These are phyloP conservation scores for Microchirus variegatus DNA, from an alignment of 2,797 vertebrate genomes.

Conservation along the genomic window DNA sequence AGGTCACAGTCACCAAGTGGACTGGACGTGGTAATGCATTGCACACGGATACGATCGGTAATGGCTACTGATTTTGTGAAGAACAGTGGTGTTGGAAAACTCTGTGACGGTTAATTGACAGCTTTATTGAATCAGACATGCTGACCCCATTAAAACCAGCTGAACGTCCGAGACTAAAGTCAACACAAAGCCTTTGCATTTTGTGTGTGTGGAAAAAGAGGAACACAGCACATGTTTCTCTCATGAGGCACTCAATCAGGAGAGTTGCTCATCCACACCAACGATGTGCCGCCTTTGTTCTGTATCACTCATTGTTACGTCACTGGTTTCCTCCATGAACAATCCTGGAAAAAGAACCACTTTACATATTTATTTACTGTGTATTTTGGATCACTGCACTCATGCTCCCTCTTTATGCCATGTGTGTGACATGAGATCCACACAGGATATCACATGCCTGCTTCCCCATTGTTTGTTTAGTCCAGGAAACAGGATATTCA, in stretches of 20 bases:
- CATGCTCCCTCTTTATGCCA: constrained; percentile 5
- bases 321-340: constrained; percentile 23
- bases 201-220: constrained; percentile 25
- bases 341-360: constrained; percentile 1
- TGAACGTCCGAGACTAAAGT: constrained; percentile 74
- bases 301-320: constrained; percentile 23
- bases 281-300: constrained; percentile 43
- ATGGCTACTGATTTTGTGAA: constrained; percentile 43
- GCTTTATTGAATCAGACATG: constrained; percentile 78
- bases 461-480: constrained; percentile 77
- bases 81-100: constrained; percentile 58
- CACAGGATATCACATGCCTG: constrained; percentile 75
- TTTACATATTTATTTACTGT: not conserved
- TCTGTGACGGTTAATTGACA: constrained; percentile 64
- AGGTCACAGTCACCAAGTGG: constrained; percentile 41
- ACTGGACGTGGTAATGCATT: constrained; percentile 11
- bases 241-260: constrained; percentile 52
- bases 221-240: constrained; percentile 56
- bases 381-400: not conserved
- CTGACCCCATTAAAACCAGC: constrained; percentile 80
- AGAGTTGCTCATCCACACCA: constrained; percentile 41
- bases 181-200: constrained; percentile 76
- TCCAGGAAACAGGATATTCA: constrained; percentile 84
- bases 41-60: constrained; percentile 37
- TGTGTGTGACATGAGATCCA: constrained; percentile 45